Evolutionary conservation across 2,113 vertebrate genomes (phyloP), one percentile per base, ranked within the genome.

Genomic region (Phalacrocorax carbo): DNA sequence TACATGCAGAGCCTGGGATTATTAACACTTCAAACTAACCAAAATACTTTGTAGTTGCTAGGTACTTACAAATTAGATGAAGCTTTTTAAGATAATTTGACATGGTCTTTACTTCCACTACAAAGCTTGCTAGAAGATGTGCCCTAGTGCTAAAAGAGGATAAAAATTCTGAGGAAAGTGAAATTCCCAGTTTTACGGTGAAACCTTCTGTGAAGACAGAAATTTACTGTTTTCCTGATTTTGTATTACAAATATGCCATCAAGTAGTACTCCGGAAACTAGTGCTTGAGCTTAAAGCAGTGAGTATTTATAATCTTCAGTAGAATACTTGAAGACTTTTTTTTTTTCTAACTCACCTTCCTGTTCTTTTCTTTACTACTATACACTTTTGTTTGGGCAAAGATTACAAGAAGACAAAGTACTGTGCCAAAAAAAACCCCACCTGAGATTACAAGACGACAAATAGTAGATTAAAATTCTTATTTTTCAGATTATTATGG

Each of bases 401-500:
- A 57, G 11, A 32, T 49, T 49, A 69, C 32, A 44, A 52, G 57
- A 58, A 1, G 10, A 44, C 5, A 7, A 55, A 55, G 11, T 42
- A 49, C 32, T 44, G 19, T 9, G 3, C 5, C 7, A 27, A 29
- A 57, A 34, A 25, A 44, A 51, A 38, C 10, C 18, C 10, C 7
- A 2, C 22, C 44, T 17, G 72, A 51, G 22, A 72, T 16, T 38
- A 84, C 49, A 55, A 0, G 0, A 72, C 0, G 1, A 79, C 9
- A 79, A 48, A 52, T 5, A 58, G 7, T 7, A 79, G 15, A 40
- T 29, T 26, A 66, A 52, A 68, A 76, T 44, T 16, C 19, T 55
- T 71, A 11, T 15, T 92, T 82, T 88, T 82, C 55, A 46, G 3
- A 51, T 68, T 62, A 66, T 7, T 75, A 9, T 9, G 9, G 15